Evolutionary conservation across 37 sponge, comb jelly and placozoan species (phyloP).

Genomic region (Mnemiopsis leidyi): DNA sequence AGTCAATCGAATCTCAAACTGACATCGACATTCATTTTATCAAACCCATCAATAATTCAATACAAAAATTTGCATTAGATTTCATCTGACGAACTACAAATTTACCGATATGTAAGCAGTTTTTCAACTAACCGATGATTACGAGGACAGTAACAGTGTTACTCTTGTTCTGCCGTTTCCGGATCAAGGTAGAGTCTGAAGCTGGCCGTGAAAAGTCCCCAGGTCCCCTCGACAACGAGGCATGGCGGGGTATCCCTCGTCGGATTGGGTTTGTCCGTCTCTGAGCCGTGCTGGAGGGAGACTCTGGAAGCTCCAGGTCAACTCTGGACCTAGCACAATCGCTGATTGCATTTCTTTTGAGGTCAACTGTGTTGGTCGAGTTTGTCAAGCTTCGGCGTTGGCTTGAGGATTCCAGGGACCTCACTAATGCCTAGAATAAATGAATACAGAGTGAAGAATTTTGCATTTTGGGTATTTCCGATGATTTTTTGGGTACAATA

Average conservation of each 20-base stretch:
- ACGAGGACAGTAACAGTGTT: conserved; percentile 34
- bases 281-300: neutral
- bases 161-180: conserved; percentile 38
- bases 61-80: no score
- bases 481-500: no score
- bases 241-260: neutral
- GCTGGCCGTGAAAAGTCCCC: neutral
- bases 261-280: neutral
- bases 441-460: neutral
- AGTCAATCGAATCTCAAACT: no score
- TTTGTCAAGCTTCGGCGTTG: neutral
- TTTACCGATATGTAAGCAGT: neutral
- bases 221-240: neutral
- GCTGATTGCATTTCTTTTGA: neutral
- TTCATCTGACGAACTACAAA: no score
- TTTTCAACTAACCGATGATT: conserved; percentile 46
- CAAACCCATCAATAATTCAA: no score
- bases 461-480: no score
- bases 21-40: no score
- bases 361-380: neutral
- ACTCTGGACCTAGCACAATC: neutral
- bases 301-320: neutral
- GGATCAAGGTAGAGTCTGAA: neutral
- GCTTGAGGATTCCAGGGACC: neutral
- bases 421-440: neutral